Base-by-base conservation (phyloP, 2,888 invertebrate genomes). In the Embidobia sp. region DNA sequence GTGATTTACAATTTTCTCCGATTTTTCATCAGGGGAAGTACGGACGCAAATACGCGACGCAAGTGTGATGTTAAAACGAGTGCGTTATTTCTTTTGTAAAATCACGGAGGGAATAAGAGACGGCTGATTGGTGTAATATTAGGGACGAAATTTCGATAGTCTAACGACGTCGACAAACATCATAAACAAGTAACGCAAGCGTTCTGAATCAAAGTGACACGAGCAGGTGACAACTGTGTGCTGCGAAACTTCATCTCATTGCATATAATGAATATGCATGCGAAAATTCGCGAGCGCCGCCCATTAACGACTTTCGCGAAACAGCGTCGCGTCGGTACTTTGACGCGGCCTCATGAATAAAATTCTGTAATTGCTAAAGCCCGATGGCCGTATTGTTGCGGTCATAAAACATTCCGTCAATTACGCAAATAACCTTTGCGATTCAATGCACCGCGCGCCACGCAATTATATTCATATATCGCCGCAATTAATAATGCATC, bases 251-350 rank as follows among this genome's bases (percentile, higher is more conserved):
- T 67, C 44, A 72, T 67, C 72, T 63, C 77, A 63, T 72, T 72
- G 77, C 72, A 77, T 77, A 61, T 35, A 59, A 72, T 66, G 77
- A 77, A 77, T 77, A 77, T 77, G 77, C 72, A 77, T 77, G 72
- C 4, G 72, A 72, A 77, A 77, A 66, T 77, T 66, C 55, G 46
- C 77, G 67, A 70, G 42, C 10, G 19, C 53, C 64, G 37, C 55
- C 67, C 53, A 69, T 69, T 67, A 69, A 61, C 75, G 67, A 61
- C 61, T 61, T 61, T 61, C 55, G 63, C 67, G 55, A 63, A 63
- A 69, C 55, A 67, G 49, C 66, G 49, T 27, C n/a, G 44, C 57
- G 51, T n/a, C 53, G 53, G 74, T 61, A 46, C 67, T 75, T 67
- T 67, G 74, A 67, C 18, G 69, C 69, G 46, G 49, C 22, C 69